phyloP scores from a whole-genome alignment of 37 sponge, comb jelly and placozoan species.

The Crambe crambe region DNA sequence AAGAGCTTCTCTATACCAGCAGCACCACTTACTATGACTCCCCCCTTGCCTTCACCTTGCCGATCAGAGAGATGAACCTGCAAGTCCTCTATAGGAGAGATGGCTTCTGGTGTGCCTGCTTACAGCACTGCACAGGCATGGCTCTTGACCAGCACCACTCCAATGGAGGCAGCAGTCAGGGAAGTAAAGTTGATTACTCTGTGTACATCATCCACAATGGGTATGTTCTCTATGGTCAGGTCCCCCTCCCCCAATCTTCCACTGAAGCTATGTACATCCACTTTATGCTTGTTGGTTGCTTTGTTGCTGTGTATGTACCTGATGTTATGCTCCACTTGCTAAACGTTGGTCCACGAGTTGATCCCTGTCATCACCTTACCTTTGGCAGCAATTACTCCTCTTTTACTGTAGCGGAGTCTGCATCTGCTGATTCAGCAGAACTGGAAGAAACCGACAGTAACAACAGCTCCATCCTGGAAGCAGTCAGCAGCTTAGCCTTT shows the following conservation, averaged over 20 bases:
- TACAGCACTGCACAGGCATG: constrained; percentile 48
- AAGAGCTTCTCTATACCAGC: constrained; percentile 9
- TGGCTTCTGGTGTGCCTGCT: constrained; percentile 63
- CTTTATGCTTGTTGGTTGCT: constrained; percentile 56
- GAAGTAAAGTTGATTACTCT: constrained; percentile 53
- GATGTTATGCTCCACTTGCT: constrained; percentile 58
- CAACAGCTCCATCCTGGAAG: neutral
- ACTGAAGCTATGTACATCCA: constrained; percentile 16
- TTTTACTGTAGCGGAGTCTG: neutral
- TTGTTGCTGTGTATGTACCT: constrained; percentile 59
- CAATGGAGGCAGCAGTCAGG: neutral
- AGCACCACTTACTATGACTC: constrained; percentile 30
- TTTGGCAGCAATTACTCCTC: constrained; percentile 25
- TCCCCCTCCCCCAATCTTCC: constrained; percentile 24
- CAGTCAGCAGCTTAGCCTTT: neutral
- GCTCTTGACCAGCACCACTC: neutral
- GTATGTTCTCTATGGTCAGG: constrained; percentile 43
- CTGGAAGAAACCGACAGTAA: neutral
- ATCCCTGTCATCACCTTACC: constrained; percentile 71
- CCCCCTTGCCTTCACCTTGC: constrained; percentile 39
- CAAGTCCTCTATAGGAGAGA: constrained; percentile 49
- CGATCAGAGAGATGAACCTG: constrained; percentile 44
- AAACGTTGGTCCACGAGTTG: constrained; percentile 51
- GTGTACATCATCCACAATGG: constrained; percentile 71
- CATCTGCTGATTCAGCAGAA: neutral